A percentile compares a stretch with the other conserved stretches of the same genome.
These are phyloP conservation scores for Drosophila tanythrix DNA, from an alignment of 2,888 invertebrate genomes.

Conservation along the genomic window DNA sequence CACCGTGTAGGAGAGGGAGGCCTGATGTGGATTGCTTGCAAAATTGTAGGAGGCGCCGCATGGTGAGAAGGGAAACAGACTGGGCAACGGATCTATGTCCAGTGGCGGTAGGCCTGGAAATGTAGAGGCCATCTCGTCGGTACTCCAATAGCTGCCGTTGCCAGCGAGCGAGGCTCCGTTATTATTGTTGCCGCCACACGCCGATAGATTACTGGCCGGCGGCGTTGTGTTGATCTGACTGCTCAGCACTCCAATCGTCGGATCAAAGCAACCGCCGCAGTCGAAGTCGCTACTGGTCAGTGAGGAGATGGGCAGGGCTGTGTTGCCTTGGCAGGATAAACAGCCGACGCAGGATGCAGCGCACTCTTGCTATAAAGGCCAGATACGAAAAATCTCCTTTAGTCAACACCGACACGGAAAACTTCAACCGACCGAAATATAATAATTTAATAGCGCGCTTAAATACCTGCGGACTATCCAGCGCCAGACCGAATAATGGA, in stretches of 20 bases:
- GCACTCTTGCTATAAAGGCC: slow-evolving; percentile 83
- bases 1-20: slow-evolving; percentile 86
- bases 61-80: slow-evolving; percentile 94
- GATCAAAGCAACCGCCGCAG: slow-evolving; percentile 85
- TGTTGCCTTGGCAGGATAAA: slow-evolving; percentile 84
- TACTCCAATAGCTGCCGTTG: slow-evolving; percentile 86
- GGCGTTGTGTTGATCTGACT: slow-evolving; percentile 78
- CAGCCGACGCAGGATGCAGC: slow-evolving; percentile 85
- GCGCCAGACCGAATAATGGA: slow-evolving; percentile 85
- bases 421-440: background rate
- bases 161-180: slow-evolving; percentile 72
- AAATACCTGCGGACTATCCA: slow-evolving; percentile 85
- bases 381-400: slow-evolving; percentile 10
- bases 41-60: slow-evolving; percentile 90
- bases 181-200: slow-evolving; percentile 43
- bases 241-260: slow-evolving; percentile 74
- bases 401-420: slow-evolving; percentile 5
- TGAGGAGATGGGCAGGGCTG: slow-evolving; percentile 84
- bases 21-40: slow-evolving; percentile 85
- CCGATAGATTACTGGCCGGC: slow-evolving; percentile 52
- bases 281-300: slow-evolving; percentile 85
- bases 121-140: slow-evolving; percentile 92
- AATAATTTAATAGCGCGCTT: slow-evolving; percentile 9
- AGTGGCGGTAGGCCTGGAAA: slow-evolving; percentile 91
- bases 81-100: slow-evolving; percentile 94